Evolutionary conservation across 2,797 vertebrate species (phyloP).

Genomic region (Cossypha dichroa): DNA sequence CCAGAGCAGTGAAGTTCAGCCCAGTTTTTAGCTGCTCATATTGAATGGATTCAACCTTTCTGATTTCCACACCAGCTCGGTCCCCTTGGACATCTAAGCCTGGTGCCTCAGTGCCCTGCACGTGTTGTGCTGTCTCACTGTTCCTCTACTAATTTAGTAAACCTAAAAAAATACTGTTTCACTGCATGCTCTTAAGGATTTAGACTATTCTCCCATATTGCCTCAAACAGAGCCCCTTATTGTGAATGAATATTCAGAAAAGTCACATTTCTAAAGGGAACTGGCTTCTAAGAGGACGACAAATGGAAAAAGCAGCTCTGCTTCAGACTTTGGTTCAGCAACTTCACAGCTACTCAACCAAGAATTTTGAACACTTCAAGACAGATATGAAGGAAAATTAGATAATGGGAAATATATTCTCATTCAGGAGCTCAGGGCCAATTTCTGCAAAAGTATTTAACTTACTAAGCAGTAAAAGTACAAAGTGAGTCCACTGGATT

Average conservation of each 20-base stretch:
- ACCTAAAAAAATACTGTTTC: background rate
- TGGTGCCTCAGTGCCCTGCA: background rate
- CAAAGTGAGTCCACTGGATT: background rate
- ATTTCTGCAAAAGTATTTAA: background rate
- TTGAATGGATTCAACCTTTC: rapidly evolving
- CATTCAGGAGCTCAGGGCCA: background rate
- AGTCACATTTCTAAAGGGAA: background rate
- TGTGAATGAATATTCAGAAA: background rate
- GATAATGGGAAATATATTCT: background rate
- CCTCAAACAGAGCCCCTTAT: background rate
- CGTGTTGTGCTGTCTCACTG: background rate
- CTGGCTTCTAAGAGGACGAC: background rate
- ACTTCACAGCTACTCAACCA: background rate
- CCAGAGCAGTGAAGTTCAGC: background rate
- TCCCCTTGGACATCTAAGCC: rapidly evolving
- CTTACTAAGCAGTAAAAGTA: background rate
- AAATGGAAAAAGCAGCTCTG: background rate
- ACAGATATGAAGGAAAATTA: background rate
- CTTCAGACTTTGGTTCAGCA: background rate
- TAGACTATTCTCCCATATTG: background rate
- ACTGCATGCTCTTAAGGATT: background rate
- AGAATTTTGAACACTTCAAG: background rate
- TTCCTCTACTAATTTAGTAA: background rate
- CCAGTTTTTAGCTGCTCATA: background rate
- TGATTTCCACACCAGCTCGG: background rate